These are phyloP conservation scores for Meteorus cinctellus DNA, from an alignment of 2,888 invertebrate genomes.

Conservation along the genomic window DNA sequence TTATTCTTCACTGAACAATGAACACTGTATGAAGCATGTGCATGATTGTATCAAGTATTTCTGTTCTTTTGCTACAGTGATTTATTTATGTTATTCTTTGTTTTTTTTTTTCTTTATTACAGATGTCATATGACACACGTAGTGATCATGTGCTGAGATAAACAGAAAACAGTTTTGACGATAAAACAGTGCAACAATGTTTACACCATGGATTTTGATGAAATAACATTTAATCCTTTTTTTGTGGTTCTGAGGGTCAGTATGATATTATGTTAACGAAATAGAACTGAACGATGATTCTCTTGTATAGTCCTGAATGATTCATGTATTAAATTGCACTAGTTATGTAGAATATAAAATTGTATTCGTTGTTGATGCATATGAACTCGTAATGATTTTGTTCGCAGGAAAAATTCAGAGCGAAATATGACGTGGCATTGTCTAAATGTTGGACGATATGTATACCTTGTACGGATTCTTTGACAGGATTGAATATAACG, in stretches of 20 bases:
- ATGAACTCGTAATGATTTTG: conserved; percentile 14
- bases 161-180: conserved; percentile 5
- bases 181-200: not conserved
- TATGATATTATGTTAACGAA: conserved; percentile 7
- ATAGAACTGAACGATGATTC: not conserved
- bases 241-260: conserved; percentile 55
- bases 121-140: not conserved
- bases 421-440: conserved; percentile 58
- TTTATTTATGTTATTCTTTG: not conserved
- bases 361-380: not conserved
- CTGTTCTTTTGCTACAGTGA: too few species aligned
- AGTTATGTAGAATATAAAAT: not conserved
- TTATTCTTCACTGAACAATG: too few species aligned
- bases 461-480: conserved; percentile 57
- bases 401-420: conserved; percentile 57
- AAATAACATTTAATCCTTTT: conserved; percentile 54
- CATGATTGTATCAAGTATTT: too few species aligned
- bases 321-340: not conserved
- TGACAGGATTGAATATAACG: conserved; percentile 55
- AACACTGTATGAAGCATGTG: too few species aligned
- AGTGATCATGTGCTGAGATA: conserved; percentile 9
- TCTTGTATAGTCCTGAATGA: too few species aligned
- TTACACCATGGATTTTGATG: conserved; percentile 51
- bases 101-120: not conserved
- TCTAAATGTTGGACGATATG: conserved; percentile 63